Conservation (phyloP, 2,113 vertebrate genomes). For the Strix uralensis region DNA sequence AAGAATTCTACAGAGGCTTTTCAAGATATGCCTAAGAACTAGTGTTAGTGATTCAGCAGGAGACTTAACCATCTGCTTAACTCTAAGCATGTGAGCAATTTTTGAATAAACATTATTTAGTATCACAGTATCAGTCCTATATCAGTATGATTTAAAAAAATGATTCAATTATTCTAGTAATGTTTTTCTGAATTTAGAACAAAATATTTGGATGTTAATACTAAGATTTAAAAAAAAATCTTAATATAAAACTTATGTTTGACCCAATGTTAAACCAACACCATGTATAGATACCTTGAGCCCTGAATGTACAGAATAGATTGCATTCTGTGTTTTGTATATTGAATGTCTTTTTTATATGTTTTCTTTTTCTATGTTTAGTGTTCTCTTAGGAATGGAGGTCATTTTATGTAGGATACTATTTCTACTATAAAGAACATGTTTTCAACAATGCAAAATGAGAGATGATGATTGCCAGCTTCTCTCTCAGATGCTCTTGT, state of each 20-base stretch:
- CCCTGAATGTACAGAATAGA: fast-evolving
- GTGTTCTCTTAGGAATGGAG: neutral
- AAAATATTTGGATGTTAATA: neutral
- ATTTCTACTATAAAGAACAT: neutral
- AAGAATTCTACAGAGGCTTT: neutral
- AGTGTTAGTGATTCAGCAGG: neutral
- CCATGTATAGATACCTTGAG: neutral
- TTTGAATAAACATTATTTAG: neutral
- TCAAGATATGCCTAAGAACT: neutral
- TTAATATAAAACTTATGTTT: neutral
- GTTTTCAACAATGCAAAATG: neutral
- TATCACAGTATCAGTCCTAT: neutral
- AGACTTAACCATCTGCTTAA: neutral
- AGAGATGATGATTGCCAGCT: neutral
- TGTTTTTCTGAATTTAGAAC: neutral
- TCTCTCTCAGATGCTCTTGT: neutral
- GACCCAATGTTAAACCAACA: neutral
- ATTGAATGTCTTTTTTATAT: neutral
- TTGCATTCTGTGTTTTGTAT: neutral
- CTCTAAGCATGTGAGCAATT: neutral
- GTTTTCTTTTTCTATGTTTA: neutral
- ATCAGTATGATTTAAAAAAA: neutral
- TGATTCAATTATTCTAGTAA: neutral
- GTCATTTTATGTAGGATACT: too few species aligned
- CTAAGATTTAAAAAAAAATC: neutral